A percentile compares a stretch with the other conserved stretches of the same genome.
These are phyloP conservation scores for Parnassius mnemosyne DNA, from an alignment of 2,888 invertebrate genomes.

Conservation along the genomic window DNA sequence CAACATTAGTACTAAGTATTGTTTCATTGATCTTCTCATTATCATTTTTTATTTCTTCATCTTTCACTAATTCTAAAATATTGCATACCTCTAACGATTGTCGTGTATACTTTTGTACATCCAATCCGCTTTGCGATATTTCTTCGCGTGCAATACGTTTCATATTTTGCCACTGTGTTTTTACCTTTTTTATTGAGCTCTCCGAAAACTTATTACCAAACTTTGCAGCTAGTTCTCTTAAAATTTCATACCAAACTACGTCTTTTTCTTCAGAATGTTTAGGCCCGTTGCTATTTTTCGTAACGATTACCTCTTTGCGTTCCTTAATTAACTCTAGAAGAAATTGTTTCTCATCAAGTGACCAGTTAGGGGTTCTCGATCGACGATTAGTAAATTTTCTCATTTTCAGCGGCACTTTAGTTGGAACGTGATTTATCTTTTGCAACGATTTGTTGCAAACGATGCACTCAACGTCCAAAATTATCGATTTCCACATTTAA, in stretches of 20 bases:
- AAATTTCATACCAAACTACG: conserved; percentile 71
- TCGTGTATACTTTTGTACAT: conserved; percentile 52
- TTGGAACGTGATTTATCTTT: conserved; percentile 65
- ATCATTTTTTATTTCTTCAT: conserved; percentile 49
- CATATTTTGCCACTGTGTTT: conserved; percentile 78
- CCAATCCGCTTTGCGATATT: conserved; percentile 53
- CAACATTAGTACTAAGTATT: conserved; percentile 54
- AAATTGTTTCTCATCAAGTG: conserved; percentile 68
- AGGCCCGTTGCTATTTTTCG: conserved; percentile 66
- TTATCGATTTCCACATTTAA: conserved; percentile 73
- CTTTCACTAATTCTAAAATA: conserved; percentile 61
- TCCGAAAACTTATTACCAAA: conserved; percentile 66
- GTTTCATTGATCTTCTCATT: conserved; percentile 53
- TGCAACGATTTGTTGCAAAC: conserved; percentile 78
- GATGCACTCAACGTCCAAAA: conserved; percentile 76
- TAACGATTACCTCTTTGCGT: conserved; percentile 65
- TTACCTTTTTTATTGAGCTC: conserved; percentile 70
- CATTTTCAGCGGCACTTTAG: conserved; percentile 53
- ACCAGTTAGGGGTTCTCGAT: conserved; percentile 73
- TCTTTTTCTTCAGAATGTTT: conserved; percentile 71
- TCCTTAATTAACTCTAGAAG: conserved; percentile 70
- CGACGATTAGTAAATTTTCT: conserved; percentile 64
- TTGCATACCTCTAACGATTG: conserved; percentile 66
- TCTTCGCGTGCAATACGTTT: conserved; percentile 73
- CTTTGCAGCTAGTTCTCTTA: conserved; percentile 52